phyloP scores from a whole-genome alignment of 23 tunicate genomes.

The Aplidium turbinatum region DNA sequence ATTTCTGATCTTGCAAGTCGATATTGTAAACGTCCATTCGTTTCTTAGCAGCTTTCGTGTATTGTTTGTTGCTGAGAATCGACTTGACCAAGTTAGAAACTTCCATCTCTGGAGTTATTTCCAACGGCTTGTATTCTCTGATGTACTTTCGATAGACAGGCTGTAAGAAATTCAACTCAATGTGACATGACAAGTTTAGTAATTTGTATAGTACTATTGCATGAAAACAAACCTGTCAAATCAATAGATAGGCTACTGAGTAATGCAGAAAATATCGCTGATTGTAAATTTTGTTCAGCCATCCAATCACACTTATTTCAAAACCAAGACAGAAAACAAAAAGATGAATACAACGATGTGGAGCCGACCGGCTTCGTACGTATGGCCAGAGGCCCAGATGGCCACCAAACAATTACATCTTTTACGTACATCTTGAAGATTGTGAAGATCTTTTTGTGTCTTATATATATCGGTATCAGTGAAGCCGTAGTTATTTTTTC shows the following conservation, averaged over 20 bases:
- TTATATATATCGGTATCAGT: conserved; percentile 85
- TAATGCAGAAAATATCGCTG: too few species aligned
- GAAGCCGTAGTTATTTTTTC: conserved; percentile 57
- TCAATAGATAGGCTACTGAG: too few species aligned
- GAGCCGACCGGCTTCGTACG: too few species aligned
- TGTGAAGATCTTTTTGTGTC: conserved; percentile 55
- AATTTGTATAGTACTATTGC: too few species aligned
- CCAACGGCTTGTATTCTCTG: conserved; percentile 52
- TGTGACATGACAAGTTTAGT: neutral
- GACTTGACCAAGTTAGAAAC: conserved; percentile 48
- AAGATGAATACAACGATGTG: too few species aligned
- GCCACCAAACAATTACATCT: too few species aligned
- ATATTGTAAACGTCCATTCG: conserved; percentile 72
- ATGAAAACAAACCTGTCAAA: too few species aligned
- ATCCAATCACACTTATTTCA: too few species aligned
- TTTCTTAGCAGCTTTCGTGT: conserved; percentile 73
- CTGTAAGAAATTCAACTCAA: neutral
- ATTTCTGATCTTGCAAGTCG: conserved; percentile 58
- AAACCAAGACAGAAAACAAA: too few species aligned
- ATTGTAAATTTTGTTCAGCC: too few species aligned
- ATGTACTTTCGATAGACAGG: conserved; percentile 26
- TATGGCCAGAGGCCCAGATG: too few species aligned
- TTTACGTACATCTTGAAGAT: conserved; percentile 69
- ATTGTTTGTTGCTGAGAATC: conserved; percentile 48
- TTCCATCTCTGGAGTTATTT: conserved; percentile 73